These are phyloP conservation scores for Euzophera pinguis DNA, from an alignment of 2,888 invertebrate species.

Conservation along the genomic window DNA sequence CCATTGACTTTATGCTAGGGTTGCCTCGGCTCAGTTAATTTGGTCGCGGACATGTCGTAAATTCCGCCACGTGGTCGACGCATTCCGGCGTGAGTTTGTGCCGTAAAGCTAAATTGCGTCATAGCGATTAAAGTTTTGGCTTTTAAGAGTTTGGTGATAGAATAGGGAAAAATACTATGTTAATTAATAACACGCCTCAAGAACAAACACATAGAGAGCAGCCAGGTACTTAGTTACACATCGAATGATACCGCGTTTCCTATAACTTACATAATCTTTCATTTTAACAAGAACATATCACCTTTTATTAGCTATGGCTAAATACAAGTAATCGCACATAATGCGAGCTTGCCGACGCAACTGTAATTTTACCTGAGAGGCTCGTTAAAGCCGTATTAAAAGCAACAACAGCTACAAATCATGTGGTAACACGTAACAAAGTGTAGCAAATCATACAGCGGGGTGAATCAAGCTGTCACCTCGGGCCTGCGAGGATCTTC, in stretches of 20 bases:
- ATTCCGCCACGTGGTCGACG: conserved; percentile 22
- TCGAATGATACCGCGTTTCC: too few species aligned
- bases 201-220: too few species aligned
- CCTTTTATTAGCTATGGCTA: conserved; percentile 9
- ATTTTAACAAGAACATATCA: neutral
- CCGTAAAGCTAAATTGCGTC: conserved; percentile 18
- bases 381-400: conserved; percentile 25
- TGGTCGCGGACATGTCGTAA: conserved; percentile 27
- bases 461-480: conserved; percentile 45
- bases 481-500: conserved; percentile 24
- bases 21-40: conserved; percentile 30
- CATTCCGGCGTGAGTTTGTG: conserved; percentile 17
- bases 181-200: too few species aligned
- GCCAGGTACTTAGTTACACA: too few species aligned
- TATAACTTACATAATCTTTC: neutral
- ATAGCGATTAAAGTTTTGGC: conserved; percentile 3
- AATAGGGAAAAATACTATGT: too few species aligned
- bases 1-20: conserved; percentile 47
- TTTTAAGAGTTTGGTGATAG: neutral
- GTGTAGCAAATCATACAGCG: conserved; percentile 42
- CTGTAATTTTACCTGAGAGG: conserved; percentile 17
- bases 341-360: conserved; percentile 1
- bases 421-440: conserved; percentile 37
- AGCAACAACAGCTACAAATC: conserved; percentile 42
- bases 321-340: conserved; percentile 9